Evolutionary conservation across 2,888 invertebrate species (phyloP), one percentile per base, ranked within the genome.

Genomic region (Synergus gifuensis): DNA sequence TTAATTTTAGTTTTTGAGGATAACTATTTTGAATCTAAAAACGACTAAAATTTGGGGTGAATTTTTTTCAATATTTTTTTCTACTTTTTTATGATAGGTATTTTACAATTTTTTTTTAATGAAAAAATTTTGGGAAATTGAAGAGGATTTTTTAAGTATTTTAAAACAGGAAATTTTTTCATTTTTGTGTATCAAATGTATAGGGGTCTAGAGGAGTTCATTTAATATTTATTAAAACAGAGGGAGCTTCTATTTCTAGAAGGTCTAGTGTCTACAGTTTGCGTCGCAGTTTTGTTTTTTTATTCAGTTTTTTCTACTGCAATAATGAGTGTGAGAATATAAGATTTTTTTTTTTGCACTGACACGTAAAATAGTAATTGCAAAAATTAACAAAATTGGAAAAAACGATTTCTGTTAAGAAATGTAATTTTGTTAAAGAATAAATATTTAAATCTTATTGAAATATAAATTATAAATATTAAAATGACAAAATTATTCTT

Each of bases 251-350:
- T 73, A 66, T 5, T 49, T 49, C n/a, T n/a, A 49, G 46, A 67
- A 67, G 66, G 66, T 66, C 40, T 44, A 67, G 66, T 12, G 46
- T 46, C 12, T 46, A 28, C 12, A 46, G 67, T 44, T 18, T 73
- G 49, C 69, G 69, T 36, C 49, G 49, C n/a, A 73, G 49, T 28
- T 67, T 67, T 67, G 2, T 54, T 73, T 73, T 36, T 36, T 54
- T 36, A 69, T 69, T 46, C 36, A 66, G 40, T 4, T 36, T 36
- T 36, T 7, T 36, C 5, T 36, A 36, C 36, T 36, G 36, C 36
- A 36, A 36, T 36, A 36, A 36, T 36, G 36, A 5, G 5, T 36
- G 36, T 36, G 36, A 36, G 36, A 36, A 36, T 36, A 36, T 36
- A 5, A 36, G 36, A 36, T 36, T 36, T 36, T 36, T 14, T n/a